A percentile compares a stretch with the other conserved stretches of the same genome.
Conservation (phyloP, 2,113 vertebrate species). For the Crocuta crocuta region DNA sequence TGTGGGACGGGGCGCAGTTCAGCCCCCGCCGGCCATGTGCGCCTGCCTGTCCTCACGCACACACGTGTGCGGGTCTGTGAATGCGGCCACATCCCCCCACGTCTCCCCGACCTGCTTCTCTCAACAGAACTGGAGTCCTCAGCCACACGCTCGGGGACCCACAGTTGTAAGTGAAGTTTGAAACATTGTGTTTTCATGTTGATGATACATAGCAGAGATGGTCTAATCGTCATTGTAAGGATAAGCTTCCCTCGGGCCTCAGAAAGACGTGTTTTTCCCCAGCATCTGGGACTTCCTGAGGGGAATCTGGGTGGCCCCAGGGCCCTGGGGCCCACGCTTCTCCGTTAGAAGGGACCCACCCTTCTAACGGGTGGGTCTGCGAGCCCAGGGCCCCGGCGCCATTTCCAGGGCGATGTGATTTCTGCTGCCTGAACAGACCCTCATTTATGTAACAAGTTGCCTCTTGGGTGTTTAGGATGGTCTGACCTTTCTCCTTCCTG, state of each 20-base stretch:
- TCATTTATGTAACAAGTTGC: rapidly evolving
- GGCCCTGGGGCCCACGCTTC: too few species aligned
- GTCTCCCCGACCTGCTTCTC: background rate
- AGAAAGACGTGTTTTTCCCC: too few species aligned
- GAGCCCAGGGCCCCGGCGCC: too few species aligned
- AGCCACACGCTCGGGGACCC: rapidly evolving
- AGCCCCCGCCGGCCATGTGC: too few species aligned
- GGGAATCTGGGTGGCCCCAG: rapidly evolving
- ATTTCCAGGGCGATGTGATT: too few species aligned
- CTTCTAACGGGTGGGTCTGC: too few species aligned
- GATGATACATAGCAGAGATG: background rate
- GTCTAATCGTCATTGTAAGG: rapidly evolving
- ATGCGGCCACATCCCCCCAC: too few species aligned
- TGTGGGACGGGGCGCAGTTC: too few species aligned
- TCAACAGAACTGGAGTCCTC: background rate
- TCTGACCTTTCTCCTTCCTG: background rate
- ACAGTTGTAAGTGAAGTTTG: rapidly evolving
- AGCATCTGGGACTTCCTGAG: background rate
- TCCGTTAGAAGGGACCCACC: too few species aligned
- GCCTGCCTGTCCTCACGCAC: too few species aligned
- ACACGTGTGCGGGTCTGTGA: too few species aligned
- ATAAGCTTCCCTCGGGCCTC: background rate
- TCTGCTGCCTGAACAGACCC: background rate
- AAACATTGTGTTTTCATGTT: too few species aligned
- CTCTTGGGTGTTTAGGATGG: background rate